Percentiles rank a stretch among this genome's conserved stretches.
These are phyloP conservation scores for Syrrhaptes paradoxus DNA, from an alignment of 2,113 vertebrate species.

Conservation along the genomic window DNA sequence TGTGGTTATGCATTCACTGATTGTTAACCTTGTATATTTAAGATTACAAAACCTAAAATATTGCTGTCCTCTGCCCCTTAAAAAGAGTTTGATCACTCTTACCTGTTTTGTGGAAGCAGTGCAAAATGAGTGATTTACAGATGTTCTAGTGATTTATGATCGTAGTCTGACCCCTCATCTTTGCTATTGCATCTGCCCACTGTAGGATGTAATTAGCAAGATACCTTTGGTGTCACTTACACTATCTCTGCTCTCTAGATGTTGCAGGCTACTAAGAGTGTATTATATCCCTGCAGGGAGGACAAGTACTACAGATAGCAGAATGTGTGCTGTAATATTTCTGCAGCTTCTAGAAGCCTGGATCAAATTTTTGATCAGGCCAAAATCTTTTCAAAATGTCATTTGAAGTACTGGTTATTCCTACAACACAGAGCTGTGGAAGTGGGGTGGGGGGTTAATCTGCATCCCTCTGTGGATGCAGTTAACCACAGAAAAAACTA, in stretches of 20 bases:
- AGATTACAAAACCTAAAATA: neutral
- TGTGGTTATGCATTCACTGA: neutral
- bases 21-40: neutral
- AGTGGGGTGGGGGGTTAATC: fast-evolving
- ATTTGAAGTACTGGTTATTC: neutral
- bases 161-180: neutral
- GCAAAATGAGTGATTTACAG: neutral
- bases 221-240: neutral
- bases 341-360: neutral
- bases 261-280: neutral
- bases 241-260: neutral
- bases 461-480: neutral
- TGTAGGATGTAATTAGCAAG: neutral
- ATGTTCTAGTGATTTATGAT: neutral
- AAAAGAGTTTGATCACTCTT: neutral
- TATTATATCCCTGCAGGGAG: neutral
- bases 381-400: neutral
- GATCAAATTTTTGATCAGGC: neutral
- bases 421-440: neutral
- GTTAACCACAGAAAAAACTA: neutral
- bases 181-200: neutral
- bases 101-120: neutral
- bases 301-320: neutral
- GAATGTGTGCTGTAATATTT: neutral
- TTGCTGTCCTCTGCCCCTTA: neutral